Base-by-base conservation (phyloP, 2,797 vertebrate species). In the Florisuga fusca region DNA sequence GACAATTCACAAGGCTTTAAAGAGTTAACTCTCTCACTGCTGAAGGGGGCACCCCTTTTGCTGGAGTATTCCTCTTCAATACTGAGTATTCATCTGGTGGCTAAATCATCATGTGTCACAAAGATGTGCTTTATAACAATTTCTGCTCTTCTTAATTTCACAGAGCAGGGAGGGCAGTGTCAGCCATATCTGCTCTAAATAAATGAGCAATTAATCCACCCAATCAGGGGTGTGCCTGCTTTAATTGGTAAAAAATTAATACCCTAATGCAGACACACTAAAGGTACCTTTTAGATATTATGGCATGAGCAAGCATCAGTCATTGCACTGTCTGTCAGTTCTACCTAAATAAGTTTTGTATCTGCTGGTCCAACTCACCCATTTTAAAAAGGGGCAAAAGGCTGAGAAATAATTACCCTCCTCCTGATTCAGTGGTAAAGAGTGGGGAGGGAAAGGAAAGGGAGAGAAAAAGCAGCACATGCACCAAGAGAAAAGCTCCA, bases 1-100 rank as follows among this genome's bases (percentile, higher is more conserved):
- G 84, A 93, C 51, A 93, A 93, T 72, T 96, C 38, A 45, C 34
- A 62, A 62, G 31, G 38, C 33, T 46, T 46, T 81, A 6, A 83
- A 55, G 69, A 84, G 53, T 34, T 91, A 92, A 80, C 53, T 75
- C 50, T 51, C 46, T 81, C 69, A 4, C 73, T 91, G 91, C 84
- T 63, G 51, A 66, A 26, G 15, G 31, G 25, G 38, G 41, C 14
- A 59, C 5, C 19, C 8, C 4, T 66, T 77, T 80, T 58, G 41
- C 22, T 68, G 68, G 38, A 55, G 4, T 10, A 45, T 9, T 73
- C 43, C 19, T 86, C 80, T 89, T 45, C 33, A 51, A 95, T 43
- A 16, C 10, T 77, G 33, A 64, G 18, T 31, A 50, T 73, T 89
- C 46, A 51, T 12, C 46, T 31, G 15, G 38, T 19, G 22, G 51